Conservation (phyloP, 2,888 invertebrate genomes). For the Amiota communis region DNA sequence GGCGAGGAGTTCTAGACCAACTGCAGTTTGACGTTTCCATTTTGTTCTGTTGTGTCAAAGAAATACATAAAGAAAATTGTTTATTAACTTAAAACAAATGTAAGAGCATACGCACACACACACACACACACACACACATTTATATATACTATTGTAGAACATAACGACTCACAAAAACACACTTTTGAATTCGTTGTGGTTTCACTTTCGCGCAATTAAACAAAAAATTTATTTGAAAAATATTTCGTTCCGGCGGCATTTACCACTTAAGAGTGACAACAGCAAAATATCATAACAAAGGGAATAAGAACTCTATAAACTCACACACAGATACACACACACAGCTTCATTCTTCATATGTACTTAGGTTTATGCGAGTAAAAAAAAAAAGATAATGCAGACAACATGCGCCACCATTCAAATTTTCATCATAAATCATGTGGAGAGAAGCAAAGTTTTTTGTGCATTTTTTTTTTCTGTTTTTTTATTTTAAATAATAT, state of each 20-base stretch:
- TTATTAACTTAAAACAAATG: conserved; percentile 5
- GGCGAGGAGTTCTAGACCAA: conserved; percentile 94
- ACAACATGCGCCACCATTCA: no score
- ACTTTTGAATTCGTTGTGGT: conserved; percentile 44
- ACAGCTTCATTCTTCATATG: no score
- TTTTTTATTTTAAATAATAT: not conserved
- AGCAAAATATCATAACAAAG: not conserved
- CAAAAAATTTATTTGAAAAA: no score
- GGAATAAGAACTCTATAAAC: not conserved
- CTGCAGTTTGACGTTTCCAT: conserved; percentile 99
- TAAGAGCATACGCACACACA: not conserved
- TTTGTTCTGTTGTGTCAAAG: conserved; percentile 81
- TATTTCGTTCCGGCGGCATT: no score
- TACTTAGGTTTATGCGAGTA: no score
- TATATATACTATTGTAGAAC: no score
- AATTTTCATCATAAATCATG: no score
- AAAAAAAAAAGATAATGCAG: no score
- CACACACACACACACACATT: no score
- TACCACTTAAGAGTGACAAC: not conserved
- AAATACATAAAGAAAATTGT: conserved; percentile 9
- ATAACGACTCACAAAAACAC: conserved; percentile 20
- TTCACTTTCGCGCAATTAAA: conserved; percentile 14
- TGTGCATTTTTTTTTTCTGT: not conserved
- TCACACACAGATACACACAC: no score
- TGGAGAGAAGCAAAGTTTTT: no score